Conservation (phyloP, 2,113 vertebrate genomes). For the Sylvilagus bachmani region DNA sequence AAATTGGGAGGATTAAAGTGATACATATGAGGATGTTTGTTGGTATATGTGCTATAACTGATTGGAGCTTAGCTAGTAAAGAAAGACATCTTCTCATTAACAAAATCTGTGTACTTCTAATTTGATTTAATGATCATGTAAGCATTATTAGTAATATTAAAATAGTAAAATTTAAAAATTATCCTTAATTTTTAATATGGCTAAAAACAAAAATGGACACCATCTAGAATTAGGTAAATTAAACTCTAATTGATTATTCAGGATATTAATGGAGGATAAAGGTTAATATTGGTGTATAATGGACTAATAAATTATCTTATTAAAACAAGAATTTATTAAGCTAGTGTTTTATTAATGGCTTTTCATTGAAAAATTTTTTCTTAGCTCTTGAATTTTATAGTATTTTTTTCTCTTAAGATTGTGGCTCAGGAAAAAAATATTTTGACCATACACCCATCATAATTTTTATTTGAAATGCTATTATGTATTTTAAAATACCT, state of each 20-base stretch:
- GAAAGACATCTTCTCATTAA: neutral
- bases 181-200: neutral
- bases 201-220: slow-evolving; percentile 10
- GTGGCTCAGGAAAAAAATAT: neutral
- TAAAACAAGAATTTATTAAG: slow-evolving; percentile 72
- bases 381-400: slow-evolving; percentile 76
- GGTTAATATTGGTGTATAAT: slow-evolving; percentile 44
- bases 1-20: neutral
- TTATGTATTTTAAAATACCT: neutral
- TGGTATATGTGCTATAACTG: neutral
- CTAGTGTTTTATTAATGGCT: slow-evolving; percentile 64
- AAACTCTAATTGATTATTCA: neutral
- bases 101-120: neutral
- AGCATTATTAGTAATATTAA: neutral
- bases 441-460: neutral
- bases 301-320: slow-evolving; percentile 70
- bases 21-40: neutral
- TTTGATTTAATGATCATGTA: neutral
- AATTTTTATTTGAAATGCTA: neutral
- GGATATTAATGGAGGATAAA: neutral
- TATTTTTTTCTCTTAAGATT: neutral
- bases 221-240: neutral
- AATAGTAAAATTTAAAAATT: neutral
- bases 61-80: neutral
- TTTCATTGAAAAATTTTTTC: slow-evolving; percentile 62